phyloP scores from a whole-genome alignment of 2,113 vertebrate genomes.

The Xyrauchen texanus region DNA sequence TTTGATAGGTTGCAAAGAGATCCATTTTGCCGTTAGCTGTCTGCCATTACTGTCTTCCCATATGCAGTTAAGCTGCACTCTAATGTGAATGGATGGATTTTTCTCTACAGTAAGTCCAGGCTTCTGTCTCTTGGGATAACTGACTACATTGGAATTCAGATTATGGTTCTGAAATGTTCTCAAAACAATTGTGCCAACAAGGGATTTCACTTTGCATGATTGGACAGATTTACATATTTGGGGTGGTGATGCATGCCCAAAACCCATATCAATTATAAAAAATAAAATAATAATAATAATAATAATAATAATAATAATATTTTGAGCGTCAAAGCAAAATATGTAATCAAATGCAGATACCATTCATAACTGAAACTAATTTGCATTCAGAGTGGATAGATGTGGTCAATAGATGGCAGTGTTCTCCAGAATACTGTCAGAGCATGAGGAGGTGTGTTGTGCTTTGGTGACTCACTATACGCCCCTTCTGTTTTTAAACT shows the following conservation, averaged over 20 bases:
- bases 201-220: conserved; percentile 3
- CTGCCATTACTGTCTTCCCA: conserved; percentile 28
- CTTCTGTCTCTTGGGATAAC: conserved; percentile 46
- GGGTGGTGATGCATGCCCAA: background rate
- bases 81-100: conserved; percentile 50
- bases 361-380: background rate
- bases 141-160: conserved; percentile 46
- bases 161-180: conserved; percentile 18
- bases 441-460: conserved; percentile 19
- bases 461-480: conserved; percentile 42
- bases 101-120: conserved; percentile 29
- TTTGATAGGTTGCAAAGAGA: conserved; percentile 45
- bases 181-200: conserved; percentile 15
- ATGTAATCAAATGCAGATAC: background rate
- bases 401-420: conserved; percentile 50
- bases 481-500: conserved; percentile 20
- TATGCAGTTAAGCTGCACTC: conserved; percentile 41
- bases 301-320: too few relatives aligned
- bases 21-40: conserved; percentile 27
- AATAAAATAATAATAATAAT: too few relatives aligned
- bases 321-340: background rate
- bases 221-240: background rate
- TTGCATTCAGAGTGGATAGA: background rate
- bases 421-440: conserved; percentile 28
- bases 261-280: background rate